Base-by-base conservation (phyloP, 1,140 invertebrate genomes). In the Drosophila auraria region DNA sequence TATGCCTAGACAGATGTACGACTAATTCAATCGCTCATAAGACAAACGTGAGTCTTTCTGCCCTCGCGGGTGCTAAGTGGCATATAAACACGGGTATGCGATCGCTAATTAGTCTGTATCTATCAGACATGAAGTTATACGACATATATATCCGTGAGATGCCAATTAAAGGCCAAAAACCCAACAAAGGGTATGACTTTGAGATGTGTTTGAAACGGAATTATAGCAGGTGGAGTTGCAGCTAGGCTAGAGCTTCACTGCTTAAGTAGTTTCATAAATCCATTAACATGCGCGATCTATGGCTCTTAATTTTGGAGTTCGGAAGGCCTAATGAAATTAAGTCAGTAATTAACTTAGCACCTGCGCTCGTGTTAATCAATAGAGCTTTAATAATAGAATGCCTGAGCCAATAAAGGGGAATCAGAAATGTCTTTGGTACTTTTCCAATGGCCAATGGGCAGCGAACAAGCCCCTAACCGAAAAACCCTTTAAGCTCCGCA, bases 291-390 rank as follows among this genome's bases (percentile, higher is more conserved):
- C 53, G 15, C 17, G 6, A 20, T 9, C 6, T 23, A 23, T 14
- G 14, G 36, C 25, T 70, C 36, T 65, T 40, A 40, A 40, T 58
- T n/a, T 70, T 20, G 61, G 3, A 36, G 15, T 27, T 70, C 6
- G 25, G 51, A 15, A 17, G 14, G 12, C 53, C 42, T 78, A 70
- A 78, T 78, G 64, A 69, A 78, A 78, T 78, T 78, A 70, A n/a
- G 15, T 42, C 38, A 45, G 38, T 80, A 82, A 91, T 86, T 86
- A 80, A 90, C 40, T 90, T 91, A 90, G 44, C 87, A 86, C 82
- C 53, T 80, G 60, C 25, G 5, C 45, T 33, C 11, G 47, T 81
- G 83, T 71, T 83, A 80, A 87, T 87, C 64, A 50, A 59, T 60
- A 40, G 49, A 69, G 40, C 44, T 59, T 58, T 64, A 66, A 71